These are phyloP conservation scores for Penaeus chinensis DNA, from an alignment of 1,140 invertebrate species.

Conservation along the genomic window DNA sequence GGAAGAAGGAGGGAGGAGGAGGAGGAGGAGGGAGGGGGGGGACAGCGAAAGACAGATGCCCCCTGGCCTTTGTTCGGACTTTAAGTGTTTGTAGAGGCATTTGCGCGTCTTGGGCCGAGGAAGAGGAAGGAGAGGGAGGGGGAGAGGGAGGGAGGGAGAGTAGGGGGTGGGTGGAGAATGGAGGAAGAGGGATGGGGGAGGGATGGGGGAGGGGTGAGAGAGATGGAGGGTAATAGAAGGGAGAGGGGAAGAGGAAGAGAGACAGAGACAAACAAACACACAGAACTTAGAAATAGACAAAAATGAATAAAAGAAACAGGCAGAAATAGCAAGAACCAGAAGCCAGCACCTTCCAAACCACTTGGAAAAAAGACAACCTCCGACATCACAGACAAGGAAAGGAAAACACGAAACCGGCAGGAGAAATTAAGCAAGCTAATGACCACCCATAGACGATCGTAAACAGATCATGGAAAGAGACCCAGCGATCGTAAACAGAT, in stretches of 20 bases:
- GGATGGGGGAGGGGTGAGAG: background rate
- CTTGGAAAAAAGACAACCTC: too few relatives aligned
- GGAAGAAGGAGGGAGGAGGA: background rate
- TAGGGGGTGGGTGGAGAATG: background rate
- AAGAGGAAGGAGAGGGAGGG: background rate
- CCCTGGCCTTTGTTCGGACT: too few relatives aligned
- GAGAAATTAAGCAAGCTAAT: too few relatives aligned
- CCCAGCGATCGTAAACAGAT: too few relatives aligned
- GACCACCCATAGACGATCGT: too few relatives aligned
- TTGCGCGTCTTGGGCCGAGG: too few relatives aligned
- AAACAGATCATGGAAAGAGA: too few relatives aligned
- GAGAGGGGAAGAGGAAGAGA: background rate
- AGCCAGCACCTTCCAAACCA: too few relatives aligned
- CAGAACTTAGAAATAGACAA: background rate
- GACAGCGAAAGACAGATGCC: too few relatives aligned
- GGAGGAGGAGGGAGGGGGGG: background rate
- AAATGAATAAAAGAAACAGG: background rate
- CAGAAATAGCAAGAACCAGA: background rate
- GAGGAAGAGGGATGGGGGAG: background rate
- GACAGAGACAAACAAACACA: background rate
- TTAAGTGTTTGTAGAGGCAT: too few relatives aligned
- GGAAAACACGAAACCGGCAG: too few relatives aligned
- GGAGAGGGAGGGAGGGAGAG: background rate
- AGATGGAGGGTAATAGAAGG: slow-evolving; percentile 9
- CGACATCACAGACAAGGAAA: too few relatives aligned